phyloP scores from a whole-genome alignment of 2,888 invertebrate species.

The Lycophotia porphyrea region DNA sequence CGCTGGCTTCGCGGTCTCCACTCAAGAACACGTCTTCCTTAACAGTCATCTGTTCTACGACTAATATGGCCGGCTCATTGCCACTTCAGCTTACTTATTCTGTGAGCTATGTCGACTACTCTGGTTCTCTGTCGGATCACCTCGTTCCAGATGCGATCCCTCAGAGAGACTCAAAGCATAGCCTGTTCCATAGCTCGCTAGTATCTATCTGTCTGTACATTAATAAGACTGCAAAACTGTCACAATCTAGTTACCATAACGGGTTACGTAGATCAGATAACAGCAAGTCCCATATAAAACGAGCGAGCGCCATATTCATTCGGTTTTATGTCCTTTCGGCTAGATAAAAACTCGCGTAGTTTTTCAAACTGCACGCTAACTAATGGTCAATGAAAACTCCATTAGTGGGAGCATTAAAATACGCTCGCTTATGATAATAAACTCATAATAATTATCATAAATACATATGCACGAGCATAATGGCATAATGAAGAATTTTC shows the following conservation, averaged over 20 bases:
- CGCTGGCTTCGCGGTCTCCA: too few relatives aligned
- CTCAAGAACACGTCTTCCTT: too few relatives aligned
- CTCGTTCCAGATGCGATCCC: too few relatives aligned
- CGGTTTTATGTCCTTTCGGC: constrained; percentile 20
- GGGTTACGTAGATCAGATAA: constrained; percentile 5
- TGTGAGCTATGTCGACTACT: too few relatives aligned
- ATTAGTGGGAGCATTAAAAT: constrained; percentile 50
- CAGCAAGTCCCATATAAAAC: neutral
- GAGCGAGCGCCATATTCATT: constrained; percentile 26
- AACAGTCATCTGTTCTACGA: too few relatives aligned
- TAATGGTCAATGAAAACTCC: constrained; percentile 57
- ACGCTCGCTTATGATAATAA: constrained; percentile 38
- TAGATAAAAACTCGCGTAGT: constrained; percentile 41
- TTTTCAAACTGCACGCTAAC: constrained; percentile 42
- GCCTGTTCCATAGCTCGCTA: neutral
- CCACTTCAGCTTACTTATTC: too few relatives aligned
- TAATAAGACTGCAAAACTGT: neutral
- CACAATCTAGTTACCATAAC: too few relatives aligned
- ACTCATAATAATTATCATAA: constrained; percentile 49
- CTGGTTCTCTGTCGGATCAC: too few relatives aligned
- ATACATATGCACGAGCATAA: constrained; percentile 39
- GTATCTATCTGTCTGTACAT: neutral
- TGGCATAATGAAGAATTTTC: constrained; percentile 18
- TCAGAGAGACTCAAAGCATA: too few relatives aligned
- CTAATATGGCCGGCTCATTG: too few relatives aligned